Evolutionary conservation across 2,797 vertebrate species (phyloP).

Genomic region (Ambastaia sidthimunki): DNA sequence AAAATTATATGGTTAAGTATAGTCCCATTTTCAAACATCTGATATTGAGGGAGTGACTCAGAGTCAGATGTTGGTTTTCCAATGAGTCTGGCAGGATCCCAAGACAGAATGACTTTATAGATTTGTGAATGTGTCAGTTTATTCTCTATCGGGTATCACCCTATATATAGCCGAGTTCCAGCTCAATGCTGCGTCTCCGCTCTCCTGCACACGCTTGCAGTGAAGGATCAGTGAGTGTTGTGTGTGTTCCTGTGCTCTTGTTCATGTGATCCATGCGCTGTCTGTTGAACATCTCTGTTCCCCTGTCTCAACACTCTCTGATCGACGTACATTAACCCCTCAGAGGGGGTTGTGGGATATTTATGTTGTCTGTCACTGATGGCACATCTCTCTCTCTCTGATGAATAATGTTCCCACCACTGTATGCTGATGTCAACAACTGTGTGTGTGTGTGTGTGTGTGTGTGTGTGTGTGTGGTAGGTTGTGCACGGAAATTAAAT

Average conservation of each 20-base stretch:
- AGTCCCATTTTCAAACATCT: background rate
- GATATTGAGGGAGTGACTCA: background rate
- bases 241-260: constrained; percentile 46
- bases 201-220: background rate
- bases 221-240: constrained; percentile 41
- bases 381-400: constrained; percentile 68
- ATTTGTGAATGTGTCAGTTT: constrained; percentile 18
- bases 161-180: constrained; percentile 10
- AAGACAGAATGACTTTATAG: background rate
- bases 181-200: background rate
- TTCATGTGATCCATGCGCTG: constrained; percentile 4
- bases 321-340: constrained; percentile 79
- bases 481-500: constrained; percentile 67
- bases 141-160: constrained; percentile 3
- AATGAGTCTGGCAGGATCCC: background rate
- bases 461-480: constrained; percentile 38
- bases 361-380: constrained; percentile 77
- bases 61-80: background rate
- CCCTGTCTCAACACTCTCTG: constrained; percentile 66
- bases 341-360: constrained; percentile 74
- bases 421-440: constrained; percentile 68
- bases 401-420: constrained; percentile 75
- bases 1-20: background rate
- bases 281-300: constrained; percentile 32
- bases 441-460: constrained; percentile 52